These are phyloP conservation scores for Philereme transversata DNA, from an alignment of 2,888 invertebrate species.

Conservation along the genomic window DNA sequence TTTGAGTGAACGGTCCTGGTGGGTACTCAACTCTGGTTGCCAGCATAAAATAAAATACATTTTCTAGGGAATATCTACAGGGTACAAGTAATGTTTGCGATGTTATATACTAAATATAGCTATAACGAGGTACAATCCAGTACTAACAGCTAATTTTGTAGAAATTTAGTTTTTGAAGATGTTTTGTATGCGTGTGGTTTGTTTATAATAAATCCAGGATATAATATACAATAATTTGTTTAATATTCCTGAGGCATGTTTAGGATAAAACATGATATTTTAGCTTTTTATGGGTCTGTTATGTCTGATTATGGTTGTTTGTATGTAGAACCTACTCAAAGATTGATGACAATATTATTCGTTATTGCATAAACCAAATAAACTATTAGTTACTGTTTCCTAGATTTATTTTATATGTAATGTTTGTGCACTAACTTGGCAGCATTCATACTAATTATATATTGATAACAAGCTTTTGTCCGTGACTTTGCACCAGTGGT, in stretches of 20 bases:
- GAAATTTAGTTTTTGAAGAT: constrained; percentile 50
- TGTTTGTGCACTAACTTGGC: too few species aligned
- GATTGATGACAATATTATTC: too few species aligned
- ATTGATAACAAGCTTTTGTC: too few species aligned
- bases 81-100: constrained; percentile 79
- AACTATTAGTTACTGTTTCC: too few species aligned
- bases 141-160: constrained; percentile 80
- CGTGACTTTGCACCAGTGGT: too few species aligned
- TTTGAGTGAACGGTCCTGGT: constrained; percentile 35
- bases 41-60: constrained; percentile 79
- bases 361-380: not conserved
- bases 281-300: not conserved
- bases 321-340: too few species aligned
- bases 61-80: constrained; percentile 80
- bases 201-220: constrained; percentile 14
- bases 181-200: constrained; percentile 28
- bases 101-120: constrained; percentile 52
- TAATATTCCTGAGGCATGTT: constrained; percentile 7
- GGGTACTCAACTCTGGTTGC: constrained; percentile 51
- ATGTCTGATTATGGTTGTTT: not conserved
- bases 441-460: too few species aligned
- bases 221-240: constrained; percentile 7
- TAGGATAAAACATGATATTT: not conserved
- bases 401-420: too few species aligned
- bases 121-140: constrained; percentile 50